Evolutionary conservation across 2,797 vertebrate species (phyloP), one percentile per base, ranked within the genome.

Genomic region (Geotrypetes seraphini): DNA sequence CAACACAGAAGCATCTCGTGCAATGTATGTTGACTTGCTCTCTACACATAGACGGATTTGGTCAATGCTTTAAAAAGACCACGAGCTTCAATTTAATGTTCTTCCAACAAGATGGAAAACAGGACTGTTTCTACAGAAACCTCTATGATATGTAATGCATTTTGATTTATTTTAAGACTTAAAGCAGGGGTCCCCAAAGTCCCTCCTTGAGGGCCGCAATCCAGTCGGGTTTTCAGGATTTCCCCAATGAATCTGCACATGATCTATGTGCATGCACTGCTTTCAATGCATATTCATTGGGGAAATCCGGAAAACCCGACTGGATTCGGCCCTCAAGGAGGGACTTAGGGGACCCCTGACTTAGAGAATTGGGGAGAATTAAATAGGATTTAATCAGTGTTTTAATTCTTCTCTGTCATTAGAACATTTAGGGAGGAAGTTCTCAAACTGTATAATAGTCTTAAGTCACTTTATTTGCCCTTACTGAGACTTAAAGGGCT

Each of bases 61-160:
- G 12, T 36, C 34, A 41, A 43, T n/a, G n/a, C n/a, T 61, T 66
- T 51, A 63, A 65, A 58, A 53, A 69, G 60, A 36, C 56, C 60
- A 67, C 39, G 36, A 57, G 53, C 43, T 39, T 42, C 39, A 48
- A 33, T 45, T 48, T 50, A 38, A 47, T 43, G 31, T 39, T 38
- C 54, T 33, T 60, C 18, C 36, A 36, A 19, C 12, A 27, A 51
- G 47, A 63, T 43, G 39, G 36, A 54, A 57, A 57, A 15, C 19
- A 42, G 33, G 10, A 17, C 12, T 16, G 7, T 30, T 36, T 44
- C 37, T 51, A 31, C 45, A 28, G 28, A 30, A 59, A 54, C n/a
- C 57, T 57, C 42, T 48, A 27, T 44, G 46, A 39, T 40, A 63
- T 51, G 58, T 56, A 53, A 54, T 16, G 50, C 39, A 50, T 34